Base-by-base conservation (phyloP, 2,113 vertebrate species). In the Gallinago paraguaiae region DNA sequence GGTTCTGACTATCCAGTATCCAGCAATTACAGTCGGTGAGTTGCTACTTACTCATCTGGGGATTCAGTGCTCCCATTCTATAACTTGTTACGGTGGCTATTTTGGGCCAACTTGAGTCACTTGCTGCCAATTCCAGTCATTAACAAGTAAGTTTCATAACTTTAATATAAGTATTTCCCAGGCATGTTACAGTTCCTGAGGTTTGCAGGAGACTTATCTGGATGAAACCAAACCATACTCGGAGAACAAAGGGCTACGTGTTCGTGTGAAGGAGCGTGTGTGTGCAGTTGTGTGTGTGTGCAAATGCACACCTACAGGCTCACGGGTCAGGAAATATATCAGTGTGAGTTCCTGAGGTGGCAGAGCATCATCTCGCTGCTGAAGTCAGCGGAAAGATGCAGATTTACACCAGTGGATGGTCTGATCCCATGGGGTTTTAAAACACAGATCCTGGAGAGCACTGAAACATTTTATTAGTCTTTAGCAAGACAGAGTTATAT, bases 391-490 rank as follows among this genome's bases (percentile, higher is more conserved):
- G 81, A 72, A 60, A 39, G 51, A 2, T 5, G 25, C 37, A 25
- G 18, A 22, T 27, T 48, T 64, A 31, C 12, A 5, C 4, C 0
- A n/a, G 35, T 17, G 63, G 6, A 24, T 33, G 79, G 7, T 56
- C 68, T n/a, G 15, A 51, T 48, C 76, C 93, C 51, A 3, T 9
- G 53, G n/a, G 65, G 28, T 56, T 63, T 64, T 13, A 48, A 81
- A 83, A 33, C 72, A 31, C 45, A 23, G 35, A 53, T 88, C 18
- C 94, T 35, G 13, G 17, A 48, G 61, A 84, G 79, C 85, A 39
- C 68, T 56, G 64, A 53, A 95, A 92, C 54, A 19, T 43, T 95
- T 95, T 93, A 97, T 96, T 93, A 87, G 88, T 65, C 95, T 95
- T 92, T 76, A 74, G 96, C 57, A 63, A 96, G 96, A 41, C 68